Base-by-base conservation (phyloP, 2,888 invertebrate genomes). In the Cosmia trapezina region DNA sequence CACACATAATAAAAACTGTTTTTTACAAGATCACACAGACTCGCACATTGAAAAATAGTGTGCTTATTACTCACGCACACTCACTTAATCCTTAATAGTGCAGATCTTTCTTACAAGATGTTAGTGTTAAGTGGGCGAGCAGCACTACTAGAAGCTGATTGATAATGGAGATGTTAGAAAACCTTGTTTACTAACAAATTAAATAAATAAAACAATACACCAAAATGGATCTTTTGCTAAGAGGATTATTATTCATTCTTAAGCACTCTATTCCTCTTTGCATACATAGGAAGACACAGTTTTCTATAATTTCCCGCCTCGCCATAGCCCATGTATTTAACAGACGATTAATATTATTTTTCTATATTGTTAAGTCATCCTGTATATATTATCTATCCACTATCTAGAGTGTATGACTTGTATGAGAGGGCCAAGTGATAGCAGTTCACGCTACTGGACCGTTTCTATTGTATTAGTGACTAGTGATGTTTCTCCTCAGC, bases 1-100 rank as follows among this genome's bases (percentile, higher is more conserved):
- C 47, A 28, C 76, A 76, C 28, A 22, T 54, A 49, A 57, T 80
- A 70, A 81, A 75, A 22, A 37, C 33, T 2, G 9, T 54, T 70
- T 74, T 76, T 60, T 68, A 53, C 28, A 60, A 64, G 76, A 75
- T 69, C 62, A 45, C 14, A 49, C 28, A 56, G 0, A 47, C 41
- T 11, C 12, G 28, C 41, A 75, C 49, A 49, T 43, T 41, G 4
- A 41, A 41, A 49, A 12, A 1, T 4, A 12, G 8, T 45, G 17
- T 77, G 53, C 49, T 19, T 41, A 8, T 43, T 14, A n/a, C 22
- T 11, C 17, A 76, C 14, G 4, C 60, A 61, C 33, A 76, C 61
- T 43, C 17, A 2, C 22, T 1, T 47, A 11, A 65, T 60, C 7
- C 12, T 53, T 74, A 60, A 41, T 12, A 60, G 47, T 76, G 59